Base-by-base conservation (phyloP, 2,797 vertebrate species). In the Premnoplex brunnescens region DNA sequence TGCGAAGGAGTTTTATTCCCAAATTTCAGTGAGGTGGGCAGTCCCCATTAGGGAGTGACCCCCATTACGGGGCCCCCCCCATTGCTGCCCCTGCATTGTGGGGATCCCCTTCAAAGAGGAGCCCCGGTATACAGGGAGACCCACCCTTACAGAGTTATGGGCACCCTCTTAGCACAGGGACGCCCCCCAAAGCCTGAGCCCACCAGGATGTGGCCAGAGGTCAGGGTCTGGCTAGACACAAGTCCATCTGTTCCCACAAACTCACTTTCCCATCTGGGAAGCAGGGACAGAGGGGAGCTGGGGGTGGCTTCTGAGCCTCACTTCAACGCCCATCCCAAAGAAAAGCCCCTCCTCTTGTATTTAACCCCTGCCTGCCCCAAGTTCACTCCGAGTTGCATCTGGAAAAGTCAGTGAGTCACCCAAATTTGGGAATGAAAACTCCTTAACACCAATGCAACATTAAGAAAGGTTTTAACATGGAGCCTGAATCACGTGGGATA, bases 231-330 rank as follows among this genome's bases (percentile, higher is more conserved):
- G 5, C 36, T 2, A 2, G 49, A 20, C 32, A 8, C 4, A 3
- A 54, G 8, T n/a, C 30, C 6, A 1, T 3, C 34, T 4, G 12
- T 4, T 6, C 5, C 1, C 52, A 13, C 26, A 26, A 30, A 48
- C 28, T 8, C 8, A 1, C 32, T 30, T 74, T 69, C 20, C 46
- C 56, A 2, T 10, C 32, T 9, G 10, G 0, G 2, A 0, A 2
- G 15, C 36, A 7, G 51, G 54, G 37, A 32, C 28, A 32, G 17
- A 21, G 20, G 21, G 39, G n/a, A 30, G 30, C 15, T 34, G 20
- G 34, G 43, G 27, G 2, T 11, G 24, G 20, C 14, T 66, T 16
- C 20, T 6, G 28, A 63, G 10, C 23, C 27, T 17, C 32, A 2
- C 2, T 11, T 26, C 36, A 22, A 12, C 13, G 7, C 30, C 27